Evolutionary conservation across 2,888 invertebrate species (phyloP), one percentile per base, ranked within the genome.

Genomic region (Pecten maximus): DNA sequence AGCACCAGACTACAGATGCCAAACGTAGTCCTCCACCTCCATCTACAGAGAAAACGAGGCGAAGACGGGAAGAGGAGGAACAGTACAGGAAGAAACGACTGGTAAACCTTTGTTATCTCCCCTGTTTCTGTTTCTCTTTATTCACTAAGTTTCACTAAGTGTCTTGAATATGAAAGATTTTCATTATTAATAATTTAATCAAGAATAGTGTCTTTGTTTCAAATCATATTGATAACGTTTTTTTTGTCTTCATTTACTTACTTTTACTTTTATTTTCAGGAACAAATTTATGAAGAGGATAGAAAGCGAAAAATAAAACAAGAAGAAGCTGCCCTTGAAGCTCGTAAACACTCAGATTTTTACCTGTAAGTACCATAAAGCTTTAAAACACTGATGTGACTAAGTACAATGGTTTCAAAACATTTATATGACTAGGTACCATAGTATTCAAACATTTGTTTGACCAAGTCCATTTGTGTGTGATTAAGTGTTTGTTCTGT

Each of bases 321-420:
- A 97, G 99, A 99, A 97, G 97, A 99, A 93, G 98, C 98, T 97
- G 99, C 99, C 97, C 98, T 98, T 98, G 98, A 98, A 97, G 98
- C 98, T 95, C 97, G 99, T 93, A 98, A 99, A 94, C 99, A 99
- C 97, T 98, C 98, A 93, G 99, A 99, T 97, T 98, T 99, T 97
- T 99, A 93, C 88, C 91, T 93, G 94, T 94, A 93, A 92, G 94
- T 93, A 91, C 89, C 28, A 39, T 39, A n/a, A n/a, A 87, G 23
- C n/a, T 28, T 23, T 40, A 39, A 89, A 40, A 28, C 28, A 54
- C 19, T 19, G 12, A 16, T 54, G 54, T 39, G 48, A 60, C 88
- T 48, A 88, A 88, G 35, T 28, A 48, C 40, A 40, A 88, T 88
- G 40, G 40, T 39, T 88, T 88, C 28, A 28, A 44, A 48, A 88